Evolutionary conservation across 2,797 vertebrate species (phyloP).

Genomic region (Masticophis lateralis): DNA sequence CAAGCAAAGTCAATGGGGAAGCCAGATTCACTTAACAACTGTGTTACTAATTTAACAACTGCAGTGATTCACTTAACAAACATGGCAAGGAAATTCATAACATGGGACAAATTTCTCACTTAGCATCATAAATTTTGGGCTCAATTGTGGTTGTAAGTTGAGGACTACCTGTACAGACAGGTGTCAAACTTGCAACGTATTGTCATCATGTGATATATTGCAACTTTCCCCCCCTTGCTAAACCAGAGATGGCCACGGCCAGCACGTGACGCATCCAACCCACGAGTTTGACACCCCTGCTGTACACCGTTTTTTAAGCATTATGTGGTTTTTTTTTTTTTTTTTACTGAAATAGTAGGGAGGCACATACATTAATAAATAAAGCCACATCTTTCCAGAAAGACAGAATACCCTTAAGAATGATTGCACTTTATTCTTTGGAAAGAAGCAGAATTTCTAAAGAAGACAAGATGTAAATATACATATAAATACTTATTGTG

Average conservation of each 20-base stretch:
- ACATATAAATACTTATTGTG: background rate
- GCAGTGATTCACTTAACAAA: background rate
- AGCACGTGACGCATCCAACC: too few species aligned
- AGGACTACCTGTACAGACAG: background rate
- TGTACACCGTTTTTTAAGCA: background rate
- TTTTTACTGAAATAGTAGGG: background rate
- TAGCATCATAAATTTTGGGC: background rate
- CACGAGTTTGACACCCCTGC: too few species aligned
- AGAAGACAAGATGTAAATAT: background rate
- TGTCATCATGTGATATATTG: too few species aligned
- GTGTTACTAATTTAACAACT: background rate
- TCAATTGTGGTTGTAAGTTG: background rate
- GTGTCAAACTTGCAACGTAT: too few species aligned
- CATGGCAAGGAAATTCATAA: background rate
- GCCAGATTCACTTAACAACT: background rate
- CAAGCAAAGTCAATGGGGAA: background rate
- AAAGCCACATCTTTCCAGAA: background rate
- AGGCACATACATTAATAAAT: background rate
- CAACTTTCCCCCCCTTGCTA: too few species aligned
- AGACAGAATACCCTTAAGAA: background rate
- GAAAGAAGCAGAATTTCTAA: background rate
- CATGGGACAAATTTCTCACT: background rate
- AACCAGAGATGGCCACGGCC: too few species aligned
- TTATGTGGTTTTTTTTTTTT: background rate
- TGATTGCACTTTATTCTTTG: background rate